A percentile compares a stretch with the other conserved stretches of the same genome.
phyloP scores from a whole-genome alignment of 2,888 invertebrate species.

The Gymnoscelis rufifasciata region DNA sequence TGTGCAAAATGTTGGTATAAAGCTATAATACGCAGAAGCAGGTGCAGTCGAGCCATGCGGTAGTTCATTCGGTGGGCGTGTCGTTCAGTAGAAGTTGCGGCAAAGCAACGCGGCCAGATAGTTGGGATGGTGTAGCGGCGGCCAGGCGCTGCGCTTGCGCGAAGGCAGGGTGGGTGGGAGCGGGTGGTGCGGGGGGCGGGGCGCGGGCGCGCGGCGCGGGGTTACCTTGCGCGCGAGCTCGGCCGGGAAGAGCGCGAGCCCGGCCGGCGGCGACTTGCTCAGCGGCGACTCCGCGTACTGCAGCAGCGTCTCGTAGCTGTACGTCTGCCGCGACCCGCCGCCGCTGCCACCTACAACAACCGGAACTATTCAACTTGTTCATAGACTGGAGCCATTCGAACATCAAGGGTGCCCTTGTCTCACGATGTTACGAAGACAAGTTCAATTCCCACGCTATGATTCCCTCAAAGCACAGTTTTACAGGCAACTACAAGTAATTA shows the following conservation, averaged over 20 bases:
- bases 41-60: neutral
- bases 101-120: constrained; percentile 70
- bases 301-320: constrained; percentile 76
- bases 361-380: neutral
- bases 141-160: constrained; percentile 39
- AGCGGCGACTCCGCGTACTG: constrained; percentile 77
- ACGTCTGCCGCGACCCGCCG: constrained; percentile 63
- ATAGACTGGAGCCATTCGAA: neutral
- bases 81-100: constrained; percentile 62
- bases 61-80: neutral
- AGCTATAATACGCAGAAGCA: neutral
- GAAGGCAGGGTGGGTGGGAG: constrained; percentile 24
- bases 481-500: too few relatives aligned
- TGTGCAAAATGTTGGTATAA: too few relatives aligned
- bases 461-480: too few relatives aligned
- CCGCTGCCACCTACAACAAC: constrained; percentile 44
- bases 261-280: constrained; percentile 74
- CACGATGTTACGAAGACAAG: too few relatives aligned
- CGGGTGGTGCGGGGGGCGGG: constrained; percentile 28
- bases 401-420: too few relatives aligned
- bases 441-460: too few relatives aligned
- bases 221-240: constrained; percentile 78
- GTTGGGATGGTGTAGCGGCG: constrained; percentile 64
- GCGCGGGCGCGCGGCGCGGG: constrained; percentile 39
- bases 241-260: constrained; percentile 67